Evolutionary conservation across 2,888 invertebrate genomes (phyloP).

Genomic region (Dendrolimus pini): DNA sequence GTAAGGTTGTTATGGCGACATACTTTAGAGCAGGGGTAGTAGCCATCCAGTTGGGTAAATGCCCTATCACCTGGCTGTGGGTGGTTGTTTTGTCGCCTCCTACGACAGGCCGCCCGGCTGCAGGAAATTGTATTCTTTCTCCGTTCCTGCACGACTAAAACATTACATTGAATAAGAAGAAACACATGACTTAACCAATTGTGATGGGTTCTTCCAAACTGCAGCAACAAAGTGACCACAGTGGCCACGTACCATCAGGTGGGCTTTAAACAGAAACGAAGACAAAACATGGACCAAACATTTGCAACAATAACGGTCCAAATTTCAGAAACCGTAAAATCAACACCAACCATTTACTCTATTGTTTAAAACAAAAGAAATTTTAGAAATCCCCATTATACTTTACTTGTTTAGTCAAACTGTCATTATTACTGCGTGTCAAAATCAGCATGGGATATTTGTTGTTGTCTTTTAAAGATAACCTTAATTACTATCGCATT

Average conservation of each 20-base stretch:
- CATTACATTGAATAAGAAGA: background rate
- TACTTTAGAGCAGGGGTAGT: no score
- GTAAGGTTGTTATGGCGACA: no score
- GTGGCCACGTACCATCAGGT: background rate
- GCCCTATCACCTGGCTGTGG: no score
- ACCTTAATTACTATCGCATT: background rate
- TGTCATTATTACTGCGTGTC: background rate
- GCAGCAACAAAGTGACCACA: background rate
- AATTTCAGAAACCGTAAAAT: background rate
- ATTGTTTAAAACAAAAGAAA: conserved; percentile 34
- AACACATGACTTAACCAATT: background rate
- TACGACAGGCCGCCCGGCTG: no score
- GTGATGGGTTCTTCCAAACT: background rate
- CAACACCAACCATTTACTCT: background rate
- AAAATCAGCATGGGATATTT: background rate
- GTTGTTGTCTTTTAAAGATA: background rate
- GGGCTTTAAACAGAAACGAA: background rate
- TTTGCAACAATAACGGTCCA: background rate
- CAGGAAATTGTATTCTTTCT: no score
- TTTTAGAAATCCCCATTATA: background rate
- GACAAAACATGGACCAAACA: background rate
- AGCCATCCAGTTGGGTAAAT: no score
- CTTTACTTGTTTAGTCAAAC: background rate
- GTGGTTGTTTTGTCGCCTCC: no score
- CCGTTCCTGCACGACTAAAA: no score